Base-by-base conservation (phyloP, 2,797 vertebrate genomes). In the Phrynocephalus guinanensis region DNA sequence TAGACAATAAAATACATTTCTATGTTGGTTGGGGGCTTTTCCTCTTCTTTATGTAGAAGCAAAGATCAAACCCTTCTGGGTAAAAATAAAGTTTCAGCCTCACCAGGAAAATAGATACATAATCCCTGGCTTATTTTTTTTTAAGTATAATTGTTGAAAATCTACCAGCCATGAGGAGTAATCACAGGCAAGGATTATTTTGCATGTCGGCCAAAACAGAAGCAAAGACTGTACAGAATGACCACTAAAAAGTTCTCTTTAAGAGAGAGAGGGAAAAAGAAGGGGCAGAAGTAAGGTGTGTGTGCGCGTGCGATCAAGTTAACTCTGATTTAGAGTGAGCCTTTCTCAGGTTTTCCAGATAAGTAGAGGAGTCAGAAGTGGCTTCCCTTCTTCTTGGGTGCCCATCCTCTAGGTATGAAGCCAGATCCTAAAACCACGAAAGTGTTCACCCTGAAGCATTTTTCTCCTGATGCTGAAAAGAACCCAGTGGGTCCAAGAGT, bases 21-120 rank as follows among this genome's bases (percentile, higher is more conserved):
- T 96, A 92, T 95, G 96, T 77, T n/a, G n/a, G 24, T 95, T 88
- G 90, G 93, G 78, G 56, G 63, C n/a, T 63, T 71, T 50, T 82
- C 22, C 5, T 24, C 73, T 76, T 78, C 5, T 79, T 56, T 83
- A 10, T 91, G 96, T 95, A 94, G 92, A 95, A 96, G 93, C 93
- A 95, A 91, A 95, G 96, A 97, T 97, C 96, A 97, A 97, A 97
- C 96, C 95, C 89, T 96, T 95, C 95, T 93, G 96, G 96, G 95
- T 93, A 33, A 10, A 97, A 76, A 97, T 97, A 97, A 97, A 97
- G 97, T 97, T 97, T 97, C 97, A 96, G 95, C 93, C 95, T 96
- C 96, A 96, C 96, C 96, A 96, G 97, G 96, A 96, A 97, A 98
- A 97, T 97, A 97, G 97, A 96, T 96, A 96, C 95, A 96, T 94